Base-by-base conservation (phyloP, 2,888 invertebrate species). In the Heliconius cydno region DNA sequence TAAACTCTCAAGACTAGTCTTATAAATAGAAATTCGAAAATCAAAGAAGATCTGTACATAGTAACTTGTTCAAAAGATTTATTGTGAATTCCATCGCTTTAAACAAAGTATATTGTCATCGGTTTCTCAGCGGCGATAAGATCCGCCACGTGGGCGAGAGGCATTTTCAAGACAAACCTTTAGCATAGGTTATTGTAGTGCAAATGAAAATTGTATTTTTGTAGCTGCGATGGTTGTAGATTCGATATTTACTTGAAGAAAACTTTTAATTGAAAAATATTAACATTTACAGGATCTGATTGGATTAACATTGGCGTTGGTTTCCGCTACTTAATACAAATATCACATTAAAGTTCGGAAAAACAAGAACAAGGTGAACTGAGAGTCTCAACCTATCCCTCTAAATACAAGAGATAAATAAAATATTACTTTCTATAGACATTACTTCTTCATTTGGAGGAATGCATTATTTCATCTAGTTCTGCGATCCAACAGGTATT, bases 61-160 rank as follows among this genome's bases (percentile, higher is more conserved):
- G 72, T n/a, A 72, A 34, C 15, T 41, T 28, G 63, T 15, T 25
- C 73, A 9, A 12, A 65, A 75, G 75, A 75, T 75, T 75, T 75
- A 75, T 75, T 66, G 66, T 65, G 38, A 66, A 65, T 75, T 28
- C 75, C 41, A 63, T 30, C 28, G 65, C 41, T 75, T 75, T 28
- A 63, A 63, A 41, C 65, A 66, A 75, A 74, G 78, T 78, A 74
- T 78, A 60, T 34, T 75, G 78, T 68, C 60, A 74, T 66, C 34
- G 22, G 66, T 57, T 73, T 41, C 74, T 60, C 34, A 63, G 77
- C 38, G n/a, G 19, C 30, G 78, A 79, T 79, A 79, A 68, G 41
- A 79, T 79, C 74, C 34, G 73, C 34, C 73, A 60, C 60, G 73
- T 73, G 73, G 73, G 73, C 73, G 73, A 28, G 22, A 9, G 7